A percentile compares a stretch with the other conserved stretches of the same genome.
Evolutionary conservation across 2,113 vertebrate genomes (phyloP).

Genomic region (Sporophila hypoxantha): DNA sequence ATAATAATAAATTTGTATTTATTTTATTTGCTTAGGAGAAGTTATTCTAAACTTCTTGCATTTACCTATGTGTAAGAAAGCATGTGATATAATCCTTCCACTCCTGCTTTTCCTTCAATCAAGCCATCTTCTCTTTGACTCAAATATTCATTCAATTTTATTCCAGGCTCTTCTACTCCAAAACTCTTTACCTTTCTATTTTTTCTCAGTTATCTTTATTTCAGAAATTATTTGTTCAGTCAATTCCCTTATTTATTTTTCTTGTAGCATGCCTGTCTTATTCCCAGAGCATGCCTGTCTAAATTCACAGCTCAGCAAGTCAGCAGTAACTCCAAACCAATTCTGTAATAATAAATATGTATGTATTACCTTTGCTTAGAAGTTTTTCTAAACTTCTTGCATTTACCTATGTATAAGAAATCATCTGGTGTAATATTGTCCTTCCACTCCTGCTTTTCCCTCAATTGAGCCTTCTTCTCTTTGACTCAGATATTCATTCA

Average conservation of each 20-base stretch:
- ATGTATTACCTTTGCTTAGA: background rate
- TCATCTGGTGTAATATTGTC: background rate
- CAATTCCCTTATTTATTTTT: background rate
- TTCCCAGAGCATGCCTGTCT: too few species aligned
- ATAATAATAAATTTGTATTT: background rate
- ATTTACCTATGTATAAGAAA: background rate
- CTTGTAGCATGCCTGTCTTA: background rate
- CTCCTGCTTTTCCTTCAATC: background rate
- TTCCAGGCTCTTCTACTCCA: background rate
- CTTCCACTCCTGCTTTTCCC: background rate
- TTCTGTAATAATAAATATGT: background rate
- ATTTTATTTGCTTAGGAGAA: background rate
- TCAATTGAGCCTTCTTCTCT: background rate
- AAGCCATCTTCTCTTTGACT: background rate
- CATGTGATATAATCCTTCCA: rapidly evolving
- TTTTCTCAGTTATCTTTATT: background rate
- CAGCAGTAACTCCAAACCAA: background rate
- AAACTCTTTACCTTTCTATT: background rate
- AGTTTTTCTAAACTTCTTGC: background rate
- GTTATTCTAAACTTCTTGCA: background rate
- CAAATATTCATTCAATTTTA: background rate
- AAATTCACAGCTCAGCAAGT: background rate
- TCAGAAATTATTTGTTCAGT: background rate
- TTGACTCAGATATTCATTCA: background rate
- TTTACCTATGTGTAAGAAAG: background rate